Conservation (phyloP, 2,797 vertebrate species). For the Channallabes apus region DNA sequence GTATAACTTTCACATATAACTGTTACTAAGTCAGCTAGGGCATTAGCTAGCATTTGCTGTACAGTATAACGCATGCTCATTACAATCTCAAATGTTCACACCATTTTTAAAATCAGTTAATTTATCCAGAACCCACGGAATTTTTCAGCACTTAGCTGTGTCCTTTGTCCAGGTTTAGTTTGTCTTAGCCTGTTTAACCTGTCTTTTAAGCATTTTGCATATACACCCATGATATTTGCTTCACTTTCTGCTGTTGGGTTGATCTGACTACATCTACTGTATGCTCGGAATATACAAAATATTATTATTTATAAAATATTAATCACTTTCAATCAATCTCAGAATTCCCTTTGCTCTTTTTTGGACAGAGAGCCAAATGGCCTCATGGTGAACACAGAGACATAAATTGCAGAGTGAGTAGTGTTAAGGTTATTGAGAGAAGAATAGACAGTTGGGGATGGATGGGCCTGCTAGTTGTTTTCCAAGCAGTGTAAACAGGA, state of each 20-base stretch:
- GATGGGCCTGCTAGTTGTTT: conserved; percentile 67
- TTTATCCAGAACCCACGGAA: not conserved
- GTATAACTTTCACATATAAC: no score
- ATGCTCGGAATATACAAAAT: not conserved
- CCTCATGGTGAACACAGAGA: conserved; percentile 43
- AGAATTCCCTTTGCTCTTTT: not conserved
- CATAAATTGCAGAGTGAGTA: conserved; percentile 56
- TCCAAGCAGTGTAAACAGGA: conserved; percentile 72
- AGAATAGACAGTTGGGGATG: conserved; percentile 58
- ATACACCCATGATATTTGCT: not conserved
- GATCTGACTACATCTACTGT: not conserved
- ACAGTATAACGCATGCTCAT: not conserved
- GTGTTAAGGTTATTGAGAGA: conserved; percentile 67
- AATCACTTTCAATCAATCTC: not conserved
- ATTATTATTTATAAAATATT: not conserved
- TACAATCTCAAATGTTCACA: not conserved
- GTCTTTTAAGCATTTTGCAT: not conserved
- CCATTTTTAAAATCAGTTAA: not conserved
- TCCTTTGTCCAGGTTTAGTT: not conserved
- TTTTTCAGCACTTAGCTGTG: not conserved
- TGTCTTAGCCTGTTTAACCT: not conserved
- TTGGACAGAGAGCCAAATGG: conserved; percentile 36
- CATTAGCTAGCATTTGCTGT: not conserved
- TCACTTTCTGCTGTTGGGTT: not conserved
- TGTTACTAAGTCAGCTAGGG: not conserved